phyloP scores from a whole-genome alignment of 2,797 vertebrate species.

The Molossus alvarezi region DNA sequence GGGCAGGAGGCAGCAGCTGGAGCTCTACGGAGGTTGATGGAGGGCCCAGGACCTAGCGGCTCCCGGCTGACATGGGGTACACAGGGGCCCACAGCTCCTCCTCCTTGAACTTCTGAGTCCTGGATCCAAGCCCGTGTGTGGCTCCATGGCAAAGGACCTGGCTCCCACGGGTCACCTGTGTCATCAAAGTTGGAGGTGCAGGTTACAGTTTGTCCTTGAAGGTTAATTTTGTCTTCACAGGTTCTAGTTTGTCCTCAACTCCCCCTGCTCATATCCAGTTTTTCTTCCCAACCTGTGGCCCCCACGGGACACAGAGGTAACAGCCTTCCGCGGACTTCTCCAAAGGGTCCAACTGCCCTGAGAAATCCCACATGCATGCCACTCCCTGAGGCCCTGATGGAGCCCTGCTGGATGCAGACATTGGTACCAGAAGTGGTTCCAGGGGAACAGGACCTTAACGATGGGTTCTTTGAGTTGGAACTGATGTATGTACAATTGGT shows the following conservation, averaged over 20 bases:
- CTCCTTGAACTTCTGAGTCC: neutral
- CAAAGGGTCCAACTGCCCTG: neutral
- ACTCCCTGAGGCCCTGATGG: neutral
- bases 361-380: neutral
- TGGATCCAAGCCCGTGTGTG: neutral
- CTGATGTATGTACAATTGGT: neutral
- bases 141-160: neutral
- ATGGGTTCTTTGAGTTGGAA: neutral
- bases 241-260: neutral
- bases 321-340: neutral
- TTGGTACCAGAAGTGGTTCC: neutral
- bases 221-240: neutral
- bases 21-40: fast-evolving
- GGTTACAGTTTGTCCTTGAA: neutral
- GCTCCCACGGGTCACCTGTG: neutral
- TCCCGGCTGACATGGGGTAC: too few species aligned
- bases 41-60: neutral
- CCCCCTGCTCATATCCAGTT: too few species aligned
- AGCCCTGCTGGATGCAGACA: neutral
- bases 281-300: neutral
- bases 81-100: neutral
- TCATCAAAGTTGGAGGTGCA: neutral
- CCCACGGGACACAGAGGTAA: neutral
- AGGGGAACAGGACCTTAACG: neutral
- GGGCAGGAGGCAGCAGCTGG: neutral